Base-by-base conservation (phyloP, 2,113 vertebrate genomes). In the Labrus mixtus region DNA sequence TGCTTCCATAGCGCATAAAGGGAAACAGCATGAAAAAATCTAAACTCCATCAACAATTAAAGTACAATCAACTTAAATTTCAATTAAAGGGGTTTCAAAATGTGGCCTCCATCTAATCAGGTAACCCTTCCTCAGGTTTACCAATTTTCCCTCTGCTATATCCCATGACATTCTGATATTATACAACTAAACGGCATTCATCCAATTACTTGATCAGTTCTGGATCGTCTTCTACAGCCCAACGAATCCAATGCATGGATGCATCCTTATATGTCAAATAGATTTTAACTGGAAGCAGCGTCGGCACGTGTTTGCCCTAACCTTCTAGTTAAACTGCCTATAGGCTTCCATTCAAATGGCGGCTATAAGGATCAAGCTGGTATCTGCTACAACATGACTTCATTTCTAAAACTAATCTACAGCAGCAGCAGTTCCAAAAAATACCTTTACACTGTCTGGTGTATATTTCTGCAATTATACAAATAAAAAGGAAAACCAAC, bases 121-220 rank as follows among this genome's bases (percentile, higher is more conserved):
- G 83, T 86, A 74, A 88, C 84, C 68, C 76, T 77, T 86, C 59
- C 64, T 85, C 70, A 83, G 84, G 84, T 90, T 87, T 83, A 86
- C 86, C 79, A 85, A 87, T 10, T 87, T 67, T 62, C 53, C 68
- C 72, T 92, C 93, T 93, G 93, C 90, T 86, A 71, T 67, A 71
- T 67, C 71, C 50, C 33, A 25, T 75, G 81, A 83, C 77, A 80
- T 86, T 79, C 63, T 79, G 76, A 86, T 87, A 92, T 94, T 90
- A 93, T 87, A 79, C 63, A 33, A 59, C 70, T 82, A n/a, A n/a
- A n/a, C n/a, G 76, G 82, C 29, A n/a, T 82, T 78, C 73, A 66
- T 88, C 87, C 76, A 91, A 93, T 92, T 90, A 91, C 89, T 89
- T 87, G 86, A 92, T 93, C 83, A 91, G 84, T 83, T 77, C 67